Conservation (phyloP, 2,888 invertebrate species). For the Chrysolina oricalcia region DNA sequence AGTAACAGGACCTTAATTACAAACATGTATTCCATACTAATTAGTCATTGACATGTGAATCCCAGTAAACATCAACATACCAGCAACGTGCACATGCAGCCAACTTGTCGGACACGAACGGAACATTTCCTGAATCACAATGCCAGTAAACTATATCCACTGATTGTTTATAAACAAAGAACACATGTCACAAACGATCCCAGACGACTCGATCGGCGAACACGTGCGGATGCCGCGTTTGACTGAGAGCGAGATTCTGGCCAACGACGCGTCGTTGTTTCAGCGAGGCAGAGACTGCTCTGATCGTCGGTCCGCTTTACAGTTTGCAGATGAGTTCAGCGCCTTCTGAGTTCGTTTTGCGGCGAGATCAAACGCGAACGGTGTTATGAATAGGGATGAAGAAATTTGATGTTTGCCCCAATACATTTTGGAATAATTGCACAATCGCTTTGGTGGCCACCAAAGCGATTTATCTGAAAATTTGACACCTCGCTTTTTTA, state of each 20-base stretch:
- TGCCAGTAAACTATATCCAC: slow-evolving; percentile 32
- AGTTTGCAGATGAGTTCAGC: slow-evolving; percentile 12
- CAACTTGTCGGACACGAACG: slow-evolving; percentile 12
- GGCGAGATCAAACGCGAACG: slow-evolving; percentile 15
- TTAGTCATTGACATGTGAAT: slow-evolving; percentile 8
- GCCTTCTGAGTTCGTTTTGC: slow-evolving; percentile 18
- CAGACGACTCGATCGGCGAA: neutral
- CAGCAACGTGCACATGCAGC: slow-evolving; percentile 4
- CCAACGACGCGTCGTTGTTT: slow-evolving; percentile 33
- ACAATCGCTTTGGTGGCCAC: too few relatives aligned
- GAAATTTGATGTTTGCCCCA: too few relatives aligned
- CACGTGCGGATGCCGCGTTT: slow-evolving; percentile 32
- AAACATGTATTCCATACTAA: neutral
- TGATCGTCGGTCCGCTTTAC: neutral
- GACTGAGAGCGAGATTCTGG: slow-evolving; percentile 31
- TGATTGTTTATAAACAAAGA: slow-evolving; percentile 38
- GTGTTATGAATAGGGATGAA: neutral
- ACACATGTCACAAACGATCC: slow-evolving; percentile 34
- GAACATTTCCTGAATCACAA: slow-evolving; percentile 19
- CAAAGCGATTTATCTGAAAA: too few relatives aligned
- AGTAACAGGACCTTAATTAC: neutral
- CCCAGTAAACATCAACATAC: slow-evolving; percentile 13
- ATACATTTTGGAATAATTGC: too few relatives aligned
- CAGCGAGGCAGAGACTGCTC: slow-evolving; percentile 32
- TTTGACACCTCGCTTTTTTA: too few relatives aligned